A percentile compares a stretch with the other conserved stretches of the same genome.
phyloP scores from a whole-genome alignment of 2,113 vertebrate species.

The Phaethon lepturus region DNA sequence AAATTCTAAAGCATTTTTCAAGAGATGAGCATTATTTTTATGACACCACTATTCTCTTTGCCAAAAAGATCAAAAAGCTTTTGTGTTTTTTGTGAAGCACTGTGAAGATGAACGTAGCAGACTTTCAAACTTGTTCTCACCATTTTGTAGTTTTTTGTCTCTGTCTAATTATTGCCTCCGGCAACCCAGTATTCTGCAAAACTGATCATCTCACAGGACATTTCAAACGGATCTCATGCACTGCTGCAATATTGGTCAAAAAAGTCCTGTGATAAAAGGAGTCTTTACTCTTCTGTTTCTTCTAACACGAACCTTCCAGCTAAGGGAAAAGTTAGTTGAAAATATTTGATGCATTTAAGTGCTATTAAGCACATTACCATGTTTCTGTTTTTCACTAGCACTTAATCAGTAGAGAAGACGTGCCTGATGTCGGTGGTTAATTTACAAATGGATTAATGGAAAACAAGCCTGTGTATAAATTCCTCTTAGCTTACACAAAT shows the following conservation, averaged over 20 bases:
- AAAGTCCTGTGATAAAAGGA: background rate
- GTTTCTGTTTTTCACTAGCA: constrained; percentile 7
- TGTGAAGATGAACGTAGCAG: background rate
- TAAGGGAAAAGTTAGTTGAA: background rate
- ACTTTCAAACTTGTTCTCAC: background rate
- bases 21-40: background rate
- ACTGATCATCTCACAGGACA: background rate
- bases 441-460: background rate
- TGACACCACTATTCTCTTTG: background rate
- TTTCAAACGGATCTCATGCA: background rate
- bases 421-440: background rate
- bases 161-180: background rate
- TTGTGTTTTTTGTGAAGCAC: no score
- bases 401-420: background rate
- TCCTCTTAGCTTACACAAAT: background rate
- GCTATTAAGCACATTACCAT: background rate
- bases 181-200: background rate
- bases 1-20: background rate
- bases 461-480: background rate
- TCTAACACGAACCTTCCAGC: background rate
- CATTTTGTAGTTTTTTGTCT: background rate
- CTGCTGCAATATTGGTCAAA: background rate
- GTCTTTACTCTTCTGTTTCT: background rate
- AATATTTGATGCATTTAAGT: background rate
- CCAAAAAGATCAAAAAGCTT: background rate